Conservation (phyloP, 2,888 invertebrate species). For the Muscina levida region DNA sequence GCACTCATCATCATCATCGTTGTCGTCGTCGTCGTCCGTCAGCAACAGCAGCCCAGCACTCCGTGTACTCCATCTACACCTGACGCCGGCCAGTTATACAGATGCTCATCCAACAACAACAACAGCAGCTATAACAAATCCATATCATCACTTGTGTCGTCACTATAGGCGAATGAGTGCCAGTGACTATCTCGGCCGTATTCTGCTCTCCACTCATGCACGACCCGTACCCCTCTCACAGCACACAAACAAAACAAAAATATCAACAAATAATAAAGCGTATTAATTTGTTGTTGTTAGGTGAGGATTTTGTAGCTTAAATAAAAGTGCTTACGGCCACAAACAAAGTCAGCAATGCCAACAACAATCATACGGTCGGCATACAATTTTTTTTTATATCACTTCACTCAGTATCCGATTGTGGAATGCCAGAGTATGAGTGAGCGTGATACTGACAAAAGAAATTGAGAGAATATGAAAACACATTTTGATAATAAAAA, state of each 20-base stretch:
- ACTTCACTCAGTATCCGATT: neutral
- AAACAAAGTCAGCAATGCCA: neutral
- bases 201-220: neutral
- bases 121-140: neutral
- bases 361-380: neutral
- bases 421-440: neutral
- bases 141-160: conserved; percentile 33
- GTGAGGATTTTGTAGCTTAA: conserved; percentile 26
- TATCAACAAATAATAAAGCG: conserved; percentile 24
- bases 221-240: neutral
- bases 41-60: conserved; percentile 9
- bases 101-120: neutral
- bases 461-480: no score
- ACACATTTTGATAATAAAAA: no score
- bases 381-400: neutral
- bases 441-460: no score
- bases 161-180: neutral
- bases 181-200: neutral
- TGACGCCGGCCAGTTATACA: neutral
- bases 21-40: no score
- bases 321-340: conserved; percentile 3
- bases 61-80: neutral
- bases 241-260: neutral
- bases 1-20: no score
- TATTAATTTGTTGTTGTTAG: conserved; percentile 42